A percentile compares a stretch with the other conserved stretches of the same genome.
phyloP scores from a whole-genome alignment of 1,140 invertebrate species.

The Rhopalosiphum padi region DNA sequence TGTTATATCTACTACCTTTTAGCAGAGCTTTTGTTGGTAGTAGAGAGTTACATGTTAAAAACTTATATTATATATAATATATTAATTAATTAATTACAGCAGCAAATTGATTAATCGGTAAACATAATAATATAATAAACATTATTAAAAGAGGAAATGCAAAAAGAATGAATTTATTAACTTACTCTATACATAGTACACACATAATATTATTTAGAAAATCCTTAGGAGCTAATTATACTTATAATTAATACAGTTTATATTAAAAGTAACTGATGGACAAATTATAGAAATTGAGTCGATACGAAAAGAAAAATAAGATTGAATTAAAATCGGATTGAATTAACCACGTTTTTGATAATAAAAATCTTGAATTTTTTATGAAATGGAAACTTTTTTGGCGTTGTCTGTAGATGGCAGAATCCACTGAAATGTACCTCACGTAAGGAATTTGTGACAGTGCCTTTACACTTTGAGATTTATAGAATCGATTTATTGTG shows the following conservation, averaged over 20 bases:
- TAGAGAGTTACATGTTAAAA: too few species aligned
- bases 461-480: background rate
- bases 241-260: background rate
- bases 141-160: too few species aligned
- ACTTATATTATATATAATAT: too few species aligned
- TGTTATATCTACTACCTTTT: too few species aligned
- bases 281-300: background rate
- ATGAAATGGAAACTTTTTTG: background rate
- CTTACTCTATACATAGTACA: too few species aligned
- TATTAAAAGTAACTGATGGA: background rate
- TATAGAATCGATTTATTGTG: background rate
- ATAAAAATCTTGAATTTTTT: background rate
- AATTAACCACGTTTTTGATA: background rate
- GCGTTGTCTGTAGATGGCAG: background rate
- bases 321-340: background rate
- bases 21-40: too few species aligned
- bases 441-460: background rate
- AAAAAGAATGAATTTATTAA: too few species aligned
- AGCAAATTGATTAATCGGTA: too few species aligned
- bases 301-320: background rate
- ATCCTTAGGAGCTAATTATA: too few species aligned
- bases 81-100: too few species aligned
- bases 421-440: background rate
- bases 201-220: too few species aligned
- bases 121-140: too few species aligned